These are phyloP conservation scores for Parauchenoglanis ngamensis DNA, from an alignment of 2,797 vertebrate species.

Conservation along the genomic window DNA sequence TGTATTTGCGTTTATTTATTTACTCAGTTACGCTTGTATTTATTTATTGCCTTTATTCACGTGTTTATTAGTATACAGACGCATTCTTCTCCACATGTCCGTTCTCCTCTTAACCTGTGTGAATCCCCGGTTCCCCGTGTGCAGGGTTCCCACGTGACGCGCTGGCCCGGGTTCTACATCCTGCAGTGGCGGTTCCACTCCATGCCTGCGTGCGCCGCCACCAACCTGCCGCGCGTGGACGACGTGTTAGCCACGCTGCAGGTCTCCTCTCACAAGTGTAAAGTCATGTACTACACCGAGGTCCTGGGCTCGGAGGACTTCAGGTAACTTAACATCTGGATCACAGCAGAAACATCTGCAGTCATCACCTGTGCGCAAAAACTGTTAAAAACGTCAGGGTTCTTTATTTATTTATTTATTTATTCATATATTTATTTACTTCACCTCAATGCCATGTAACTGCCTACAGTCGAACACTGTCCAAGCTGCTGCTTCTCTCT, in stretches of 20 bases:
- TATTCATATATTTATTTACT: neutral
- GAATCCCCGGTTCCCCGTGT: neutral
- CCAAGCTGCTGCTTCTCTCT: constrained; percentile 35
- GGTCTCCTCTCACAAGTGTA: constrained; percentile 98
- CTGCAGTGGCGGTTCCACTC: constrained; percentile 96
- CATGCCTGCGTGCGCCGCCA: constrained; percentile 91
- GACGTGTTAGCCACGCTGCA: constrained; percentile 95
- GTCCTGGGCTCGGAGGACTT: constrained; percentile 97
- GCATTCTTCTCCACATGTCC: neutral
- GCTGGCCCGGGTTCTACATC: constrained; percentile 99
- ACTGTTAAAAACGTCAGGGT: neutral
- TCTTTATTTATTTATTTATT: neutral
- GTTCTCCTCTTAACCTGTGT: neutral
- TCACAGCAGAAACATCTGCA: neutral
- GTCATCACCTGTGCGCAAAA: neutral
- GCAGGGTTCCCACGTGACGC: constrained; percentile 94
- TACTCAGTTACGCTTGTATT: too few relatives aligned
- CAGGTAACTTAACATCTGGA: constrained; percentile 74
- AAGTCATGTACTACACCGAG: constrained; percentile 99
- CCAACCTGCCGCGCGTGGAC: constrained; percentile 92
- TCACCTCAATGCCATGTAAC: constrained; percentile 5
- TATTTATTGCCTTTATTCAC: rapidly evolving
- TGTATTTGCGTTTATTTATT: neutral
- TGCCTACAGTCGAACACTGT: constrained; percentile 28
- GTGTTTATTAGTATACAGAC: neutral